Evolutionary conservation across 2,888 invertebrate genomes (phyloP), one percentile per base, ranked within the genome.

Genomic region (Drosophila rubida): DNA sequence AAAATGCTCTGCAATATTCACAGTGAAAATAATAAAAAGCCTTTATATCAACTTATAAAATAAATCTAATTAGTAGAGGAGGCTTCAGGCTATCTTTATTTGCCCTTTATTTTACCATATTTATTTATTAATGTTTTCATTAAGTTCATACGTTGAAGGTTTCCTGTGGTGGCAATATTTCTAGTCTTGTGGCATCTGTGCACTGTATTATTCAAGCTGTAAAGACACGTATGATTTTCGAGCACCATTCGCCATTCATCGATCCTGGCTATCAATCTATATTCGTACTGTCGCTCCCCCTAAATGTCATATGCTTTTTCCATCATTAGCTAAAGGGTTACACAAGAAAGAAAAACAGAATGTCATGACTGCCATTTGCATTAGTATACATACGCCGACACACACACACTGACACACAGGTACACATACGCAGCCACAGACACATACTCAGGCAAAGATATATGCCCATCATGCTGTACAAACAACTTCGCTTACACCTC

Each of bases 291-390:
- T 50, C 37, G 44, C 51, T n/a, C 25, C 22, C 23, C 7, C 19
- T 51, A 69, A 78, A 68, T 87, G 87, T 78, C 82, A 73, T 53
- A 66, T 65, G 68, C 25, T 66, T 74, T 61, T 71, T 72, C 79
- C 69, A 87, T 81, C 81, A 82, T 84, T 82, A 84, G 73, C 68
- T 85, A 87, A 82, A 82, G 87, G 81, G 82, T 87, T 87, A 79
- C 66, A 76, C 66, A 65, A 57, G 79, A 69, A 75, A 81, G 73
- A 66, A 87, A 84, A 84, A 87, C 79, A 81, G 73, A 76, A 69
- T 85, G 74, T 82, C 87, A 87, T 82, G 70, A 49, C 68, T 57
- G 85, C 65, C 76, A 82, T 79, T 80, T 85, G 85, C 82, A 71
- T 84, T 82, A 60, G 57, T 49, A 66, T 16, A 45, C 58, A 61